Percentiles rank a stretch among this genome's conserved stretches.
phyloP scores from a whole-genome alignment of 2,113 vertebrate genomes.

The Poicephalus gulielmi region DNA sequence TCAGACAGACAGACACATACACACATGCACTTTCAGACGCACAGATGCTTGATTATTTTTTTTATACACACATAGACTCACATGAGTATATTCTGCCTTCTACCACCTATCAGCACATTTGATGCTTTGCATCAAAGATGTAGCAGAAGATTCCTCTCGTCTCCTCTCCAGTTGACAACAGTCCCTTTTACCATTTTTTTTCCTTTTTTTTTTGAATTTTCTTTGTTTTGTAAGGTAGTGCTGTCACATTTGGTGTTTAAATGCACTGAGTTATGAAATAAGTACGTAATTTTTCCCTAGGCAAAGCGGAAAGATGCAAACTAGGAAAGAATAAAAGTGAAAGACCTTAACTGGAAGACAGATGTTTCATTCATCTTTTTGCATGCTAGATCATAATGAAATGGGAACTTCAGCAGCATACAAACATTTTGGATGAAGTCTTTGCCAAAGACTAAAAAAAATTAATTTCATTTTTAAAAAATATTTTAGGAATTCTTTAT shows the following conservation, averaged over 20 bases:
- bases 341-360: background rate
- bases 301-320: background rate
- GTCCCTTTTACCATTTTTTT: background rate
- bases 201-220: background rate
- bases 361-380: background rate
- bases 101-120: background rate
- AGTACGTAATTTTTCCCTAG: background rate
- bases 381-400: background rate
- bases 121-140: background rate
- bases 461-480: background rate
- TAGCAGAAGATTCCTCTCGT: background rate
- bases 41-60: background rate
- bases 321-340: background rate
- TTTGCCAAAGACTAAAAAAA: background rate
- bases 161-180: background rate
- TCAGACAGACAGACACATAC: background rate
- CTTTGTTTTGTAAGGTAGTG: background rate
- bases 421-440: background rate
- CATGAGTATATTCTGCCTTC: background rate
- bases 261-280: background rate
- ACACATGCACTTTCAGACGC: background rate
- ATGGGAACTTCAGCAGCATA: background rate
- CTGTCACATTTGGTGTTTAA: background rate
- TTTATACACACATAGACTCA: background rate
- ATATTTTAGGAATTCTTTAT: background rate